phyloP scores from a whole-genome alignment of 2,888 invertebrate genomes.

The Nowickia ferox region DNA sequence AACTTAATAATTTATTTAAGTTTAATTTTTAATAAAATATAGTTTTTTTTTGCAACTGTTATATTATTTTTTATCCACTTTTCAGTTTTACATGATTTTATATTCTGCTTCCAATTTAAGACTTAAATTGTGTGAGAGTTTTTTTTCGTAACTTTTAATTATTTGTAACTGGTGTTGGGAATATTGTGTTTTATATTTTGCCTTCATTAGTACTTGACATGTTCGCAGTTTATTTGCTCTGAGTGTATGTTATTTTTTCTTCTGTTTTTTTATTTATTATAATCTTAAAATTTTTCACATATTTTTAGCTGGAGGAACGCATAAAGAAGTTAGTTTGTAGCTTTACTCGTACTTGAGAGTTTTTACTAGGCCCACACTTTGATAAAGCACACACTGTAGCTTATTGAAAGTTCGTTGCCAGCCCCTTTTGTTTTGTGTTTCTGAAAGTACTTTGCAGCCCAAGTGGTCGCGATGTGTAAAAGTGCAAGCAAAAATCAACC shows the following conservation, averaged over 20 bases:
- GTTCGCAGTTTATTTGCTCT: slow-evolving; percentile 46
- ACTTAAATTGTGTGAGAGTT: slow-evolving; percentile 45
- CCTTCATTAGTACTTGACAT: slow-evolving; percentile 65
- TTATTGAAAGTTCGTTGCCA: slow-evolving; percentile 17
- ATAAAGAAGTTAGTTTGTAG: background rate
- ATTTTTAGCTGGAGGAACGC: background rate
- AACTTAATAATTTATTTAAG: background rate
- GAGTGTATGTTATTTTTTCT: background rate
- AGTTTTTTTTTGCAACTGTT: background rate
- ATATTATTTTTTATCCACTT: slow-evolving; percentile 1
- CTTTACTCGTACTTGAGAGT: background rate
- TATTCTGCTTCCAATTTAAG: slow-evolving; percentile 13
- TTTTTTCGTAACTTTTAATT: slow-evolving; percentile 19
- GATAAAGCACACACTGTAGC: slow-evolving; percentile 20
- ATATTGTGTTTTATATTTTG: slow-evolving; percentile 47
- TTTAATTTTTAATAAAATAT: slow-evolving; percentile 10
- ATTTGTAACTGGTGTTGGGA: slow-evolving; percentile 13
- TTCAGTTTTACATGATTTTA: background rate
- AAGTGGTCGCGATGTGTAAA: slow-evolving; percentile 47
- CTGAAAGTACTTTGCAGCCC: slow-evolving; percentile 22
- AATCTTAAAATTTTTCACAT: slow-evolving; percentile 11
- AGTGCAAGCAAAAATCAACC: slow-evolving; percentile 66
- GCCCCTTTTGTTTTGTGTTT: slow-evolving; percentile 12
- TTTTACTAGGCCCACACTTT: background rate
- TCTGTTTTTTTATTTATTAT: background rate